Evolutionary conservation across 2,888 invertebrate species (phyloP), one percentile per base, ranked within the genome.

Genomic region (Zygaena filipendulae): DNA sequence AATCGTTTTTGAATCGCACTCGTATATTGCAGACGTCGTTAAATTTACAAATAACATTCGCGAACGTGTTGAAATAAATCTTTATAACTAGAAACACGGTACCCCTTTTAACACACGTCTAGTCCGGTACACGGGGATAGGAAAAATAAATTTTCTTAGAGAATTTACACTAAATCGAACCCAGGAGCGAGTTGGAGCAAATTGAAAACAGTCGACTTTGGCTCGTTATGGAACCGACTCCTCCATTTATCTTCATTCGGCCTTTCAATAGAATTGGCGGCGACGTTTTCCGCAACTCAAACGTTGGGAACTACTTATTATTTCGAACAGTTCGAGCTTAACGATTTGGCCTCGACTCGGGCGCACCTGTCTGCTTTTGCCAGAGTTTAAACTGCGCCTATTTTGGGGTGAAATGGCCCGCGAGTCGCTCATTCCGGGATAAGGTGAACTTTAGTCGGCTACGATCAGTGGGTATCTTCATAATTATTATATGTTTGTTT

Each of bases 191-290:
- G 52, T 43, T 42, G 50, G 51, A 55, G 58, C 61, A 70, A 77
- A 77, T 74, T 74, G 75, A 72, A 74, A 77, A 71, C 75, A 75
- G 71, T 69, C 64, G 67, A 67, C 55, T 66, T 57, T 46, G 58
- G 54, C 72, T 77, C 72, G 75, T 77, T 77, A 75, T 60, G 57
- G 58, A 64, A 59, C 60, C 63, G 63, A 59, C 52, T 70, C 46
- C 45, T 57, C 66, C 74, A 74, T 75, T 75, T 77, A 71, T 77
- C 77, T 72, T 72, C 67, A 74, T 75, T 74, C 69, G 60, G 63
- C 57, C 64, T 68, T 74, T 68, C 70, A 69, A 68, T 75, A 52
- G 66, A 70, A 70, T 71, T 74, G 69, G 62, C 61, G 51, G 60
- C 54, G 68, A 71, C 74, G 67, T 67, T 67, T 52, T 52, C 64